Evolutionary conservation across 2,797 vertebrate genomes (phyloP).

Genomic region (Danio kyathit): DNA sequence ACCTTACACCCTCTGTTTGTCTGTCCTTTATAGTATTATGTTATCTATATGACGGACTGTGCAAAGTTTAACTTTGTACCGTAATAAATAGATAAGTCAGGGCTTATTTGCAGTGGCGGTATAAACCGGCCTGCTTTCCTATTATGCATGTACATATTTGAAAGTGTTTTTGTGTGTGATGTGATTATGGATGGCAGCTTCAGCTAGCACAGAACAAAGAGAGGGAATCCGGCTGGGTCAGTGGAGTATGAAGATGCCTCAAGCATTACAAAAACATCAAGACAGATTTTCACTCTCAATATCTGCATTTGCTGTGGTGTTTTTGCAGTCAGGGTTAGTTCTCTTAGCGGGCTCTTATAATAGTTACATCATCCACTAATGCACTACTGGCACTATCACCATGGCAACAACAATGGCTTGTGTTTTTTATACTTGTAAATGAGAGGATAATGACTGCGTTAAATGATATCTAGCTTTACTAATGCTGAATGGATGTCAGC

Average conservation of each 20-base stretch:
- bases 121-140: background rate
- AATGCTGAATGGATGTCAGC: background rate
- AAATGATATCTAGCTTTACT: conserved; percentile 1
- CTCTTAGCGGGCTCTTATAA: background rate
- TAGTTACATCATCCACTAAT: conserved; percentile 17
- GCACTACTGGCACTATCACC: conserved; percentile 20
- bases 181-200: background rate
- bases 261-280: background rate
- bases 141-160: conserved; percentile 5
- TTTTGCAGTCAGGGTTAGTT: conserved; percentile 24
- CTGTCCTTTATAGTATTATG: conserved; percentile 23
- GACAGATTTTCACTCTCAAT: background rate
- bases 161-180: conserved; percentile 4
- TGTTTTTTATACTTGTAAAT: background rate
- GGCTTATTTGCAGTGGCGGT: background rate
- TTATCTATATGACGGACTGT: conserved; percentile 27
- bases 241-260: background rate
- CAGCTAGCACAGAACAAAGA: background rate
- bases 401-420: conserved; percentile 33
- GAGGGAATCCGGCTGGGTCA: background rate
- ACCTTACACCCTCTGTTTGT: conserved; percentile 42
- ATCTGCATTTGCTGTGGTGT: background rate
- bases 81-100: conserved; percentile 6
- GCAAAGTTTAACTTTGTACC: conserved; percentile 22
- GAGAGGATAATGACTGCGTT: background rate